These are phyloP conservation scores for Ramphastos sulfuratus DNA, from an alignment of 2,113 vertebrate species.

Conservation along the genomic window DNA sequence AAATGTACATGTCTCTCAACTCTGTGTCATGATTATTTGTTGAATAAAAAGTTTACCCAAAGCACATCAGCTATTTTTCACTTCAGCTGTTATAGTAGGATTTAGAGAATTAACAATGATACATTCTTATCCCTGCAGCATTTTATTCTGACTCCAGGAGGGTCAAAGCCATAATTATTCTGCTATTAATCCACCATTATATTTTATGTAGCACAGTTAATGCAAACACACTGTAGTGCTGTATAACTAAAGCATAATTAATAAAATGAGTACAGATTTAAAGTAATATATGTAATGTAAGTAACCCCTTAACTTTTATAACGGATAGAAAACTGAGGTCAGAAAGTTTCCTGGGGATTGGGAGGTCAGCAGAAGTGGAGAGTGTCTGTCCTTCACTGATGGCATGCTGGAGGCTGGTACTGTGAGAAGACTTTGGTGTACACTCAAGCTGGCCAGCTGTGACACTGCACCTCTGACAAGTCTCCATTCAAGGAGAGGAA, in stretches of 20 bases:
- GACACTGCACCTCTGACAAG: background rate
- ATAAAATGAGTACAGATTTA: background rate
- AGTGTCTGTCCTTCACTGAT: background rate
- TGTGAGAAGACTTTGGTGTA: fast-evolving
- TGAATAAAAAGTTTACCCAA: constrained; percentile 11
- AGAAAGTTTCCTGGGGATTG: background rate
- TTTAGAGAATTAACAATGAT: constrained; percentile 34
- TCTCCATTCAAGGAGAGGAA: fast-evolving
- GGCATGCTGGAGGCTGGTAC: fast-evolving
- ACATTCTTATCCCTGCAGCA: constrained; percentile 8
- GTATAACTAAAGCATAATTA: background rate
- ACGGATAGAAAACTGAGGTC: background rate
- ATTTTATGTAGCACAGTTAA: constrained; percentile 1
- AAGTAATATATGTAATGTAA: background rate
- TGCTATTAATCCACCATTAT: background rate
- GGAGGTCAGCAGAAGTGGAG: background rate
- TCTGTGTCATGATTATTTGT: background rate
- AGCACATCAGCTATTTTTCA: background rate
- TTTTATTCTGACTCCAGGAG: constrained; percentile 4
- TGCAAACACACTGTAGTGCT: background rate
- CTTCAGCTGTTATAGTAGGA: background rate
- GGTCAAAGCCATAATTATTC: constrained; percentile 9
- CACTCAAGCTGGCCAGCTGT: background rate
- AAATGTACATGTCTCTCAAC: background rate
- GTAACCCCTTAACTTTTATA: background rate